phyloP scores from a whole-genome alignment of 2,113 vertebrate species.

The Channa argus region DNA sequence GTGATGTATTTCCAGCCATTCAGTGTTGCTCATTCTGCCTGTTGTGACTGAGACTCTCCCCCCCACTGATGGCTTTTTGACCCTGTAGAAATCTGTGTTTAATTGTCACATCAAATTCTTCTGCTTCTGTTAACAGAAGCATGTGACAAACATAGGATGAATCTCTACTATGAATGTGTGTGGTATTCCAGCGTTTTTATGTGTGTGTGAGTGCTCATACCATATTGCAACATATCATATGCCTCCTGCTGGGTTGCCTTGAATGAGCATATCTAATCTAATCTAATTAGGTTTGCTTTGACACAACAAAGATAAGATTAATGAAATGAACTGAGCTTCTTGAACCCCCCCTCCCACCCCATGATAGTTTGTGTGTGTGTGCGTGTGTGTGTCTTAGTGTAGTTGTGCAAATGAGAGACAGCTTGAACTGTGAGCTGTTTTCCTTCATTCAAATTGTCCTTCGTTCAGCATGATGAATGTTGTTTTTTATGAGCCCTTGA shows the following conservation, averaged over 20 bases:
- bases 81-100: constrained; percentile 36
- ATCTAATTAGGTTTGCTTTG: constrained; percentile 59
- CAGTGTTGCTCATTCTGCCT: constrained; percentile 41
- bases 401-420: constrained; percentile 21
- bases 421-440: constrained; percentile 25
- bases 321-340: constrained; percentile 44
- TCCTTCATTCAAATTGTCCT: constrained; percentile 32
- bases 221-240: constrained; percentile 26
- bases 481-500: constrained; percentile 32
- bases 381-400: not conserved
- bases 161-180: not conserved
- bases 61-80: not conserved
- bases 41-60: constrained; percentile 1
- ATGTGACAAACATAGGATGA: constrained; percentile 19
- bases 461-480: constrained; percentile 26
- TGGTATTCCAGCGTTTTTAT: not conserved
- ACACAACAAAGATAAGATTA: constrained; percentile 53
- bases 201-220: not conserved
- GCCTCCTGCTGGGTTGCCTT: constrained; percentile 33
- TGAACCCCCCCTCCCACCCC: not conserved
- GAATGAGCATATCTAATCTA: constrained; percentile 33
- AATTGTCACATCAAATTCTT: constrained; percentile 38
- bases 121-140: constrained; percentile 19
- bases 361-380: not conserved
- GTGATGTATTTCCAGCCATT: constrained; percentile 39